Evolutionary conservation across 1,140 invertebrate genomes (phyloP).

Genomic region (Ridgeia piscesae): DNA sequence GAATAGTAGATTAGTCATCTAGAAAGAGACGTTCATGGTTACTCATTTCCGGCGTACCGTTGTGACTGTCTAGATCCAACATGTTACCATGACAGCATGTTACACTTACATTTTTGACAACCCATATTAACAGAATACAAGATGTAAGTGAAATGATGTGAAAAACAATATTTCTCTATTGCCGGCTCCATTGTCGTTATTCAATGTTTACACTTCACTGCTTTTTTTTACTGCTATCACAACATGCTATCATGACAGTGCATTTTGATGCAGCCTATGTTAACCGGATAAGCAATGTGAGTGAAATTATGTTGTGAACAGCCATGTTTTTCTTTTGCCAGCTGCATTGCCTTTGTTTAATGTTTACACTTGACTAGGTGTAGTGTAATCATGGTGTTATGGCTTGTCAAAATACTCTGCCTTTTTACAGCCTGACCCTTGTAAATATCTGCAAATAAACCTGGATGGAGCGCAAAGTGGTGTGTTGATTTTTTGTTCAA

Average conservation of each 20-base stretch:
- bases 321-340: not conserved
- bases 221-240: too few relatives aligned
- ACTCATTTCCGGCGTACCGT: not conserved
- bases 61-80: not conserved
- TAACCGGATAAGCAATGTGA: too few relatives aligned
- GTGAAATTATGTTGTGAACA: not conserved
- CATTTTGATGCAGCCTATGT: too few relatives aligned
- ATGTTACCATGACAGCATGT: not conserved
- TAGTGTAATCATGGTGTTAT: not conserved
- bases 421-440: not conserved
- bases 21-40: not conserved
- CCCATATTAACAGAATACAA: too few relatives aligned
- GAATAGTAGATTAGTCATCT: not conserved
- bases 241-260: too few relatives aligned
- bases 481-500: not conserved
- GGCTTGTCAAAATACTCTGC: not conserved
- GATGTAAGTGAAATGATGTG: too few relatives aligned
- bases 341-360: not conserved
- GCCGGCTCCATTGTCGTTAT: too few relatives aligned
- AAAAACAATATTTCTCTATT: too few relatives aligned
- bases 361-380: not conserved
- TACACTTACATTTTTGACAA: too few relatives aligned
- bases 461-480: not conserved
- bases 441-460: conserved; percentile 1
- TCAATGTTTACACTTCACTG: too few relatives aligned